A percentile compares a stretch with the other conserved stretches of the same genome.
phyloP scores from a whole-genome alignment of 2,888 invertebrate species.

The Stictocephala bisonia region DNA sequence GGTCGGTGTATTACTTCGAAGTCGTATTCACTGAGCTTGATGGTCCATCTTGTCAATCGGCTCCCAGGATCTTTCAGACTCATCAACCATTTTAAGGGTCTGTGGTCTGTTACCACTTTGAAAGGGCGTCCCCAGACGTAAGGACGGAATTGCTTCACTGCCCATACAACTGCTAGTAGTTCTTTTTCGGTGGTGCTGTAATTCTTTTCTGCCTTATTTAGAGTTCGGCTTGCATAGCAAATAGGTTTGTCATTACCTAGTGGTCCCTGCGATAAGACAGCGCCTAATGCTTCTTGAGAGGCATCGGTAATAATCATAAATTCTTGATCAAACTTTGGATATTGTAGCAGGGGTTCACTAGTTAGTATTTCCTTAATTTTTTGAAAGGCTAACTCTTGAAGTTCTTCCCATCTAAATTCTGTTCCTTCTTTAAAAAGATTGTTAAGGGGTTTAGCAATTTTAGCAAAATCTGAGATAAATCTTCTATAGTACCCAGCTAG shows the following conservation, averaged over 20 bases:
- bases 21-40: slow-evolving; percentile 26
- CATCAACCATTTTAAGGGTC: slow-evolving; percentile 15
- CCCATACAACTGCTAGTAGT: slow-evolving; percentile 39
- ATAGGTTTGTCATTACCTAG: slow-evolving; percentile 33
- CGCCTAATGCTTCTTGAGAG: slow-evolving; percentile 33
- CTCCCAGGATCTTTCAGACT: slow-evolving; percentile 7
- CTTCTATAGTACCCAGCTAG: slow-evolving; percentile 20
- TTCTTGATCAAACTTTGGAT: slow-evolving; percentile 40
- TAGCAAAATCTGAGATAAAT: slow-evolving; percentile 21
- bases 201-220: slow-evolving; percentile 42
- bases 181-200: slow-evolving; percentile 40
- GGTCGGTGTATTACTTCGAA: background rate
- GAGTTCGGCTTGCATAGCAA: slow-evolving; percentile 28
- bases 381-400: slow-evolving; percentile 45
- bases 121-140: slow-evolving; percentile 19
- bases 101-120: slow-evolving; percentile 34
- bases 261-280: slow-evolving; percentile 33
- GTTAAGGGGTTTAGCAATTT: slow-evolving; percentile 41
- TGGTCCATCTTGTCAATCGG: background rate
- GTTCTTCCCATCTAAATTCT: slow-evolving; percentile 31
- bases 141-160: slow-evolving; percentile 23
- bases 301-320: slow-evolving; percentile 48
- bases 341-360: slow-evolving; percentile 19
- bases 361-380: slow-evolving; percentile 43
- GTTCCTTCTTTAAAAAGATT: background rate